phyloP scores from a whole-genome alignment of 2,797 vertebrate genomes.

The Astyanax mexicanus region DNA sequence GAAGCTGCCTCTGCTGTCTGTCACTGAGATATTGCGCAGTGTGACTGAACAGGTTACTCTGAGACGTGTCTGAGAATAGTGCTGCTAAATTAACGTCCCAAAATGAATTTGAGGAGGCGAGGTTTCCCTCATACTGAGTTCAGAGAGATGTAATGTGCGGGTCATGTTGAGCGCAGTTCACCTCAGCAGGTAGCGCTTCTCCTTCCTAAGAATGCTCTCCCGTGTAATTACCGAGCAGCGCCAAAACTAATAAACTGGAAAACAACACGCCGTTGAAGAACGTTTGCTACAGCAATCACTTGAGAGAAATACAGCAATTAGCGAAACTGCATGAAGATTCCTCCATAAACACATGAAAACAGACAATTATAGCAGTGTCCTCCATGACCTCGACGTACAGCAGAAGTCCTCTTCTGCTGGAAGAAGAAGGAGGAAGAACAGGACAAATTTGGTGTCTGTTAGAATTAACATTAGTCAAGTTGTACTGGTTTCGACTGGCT shows the following conservation, averaged over 20 bases:
- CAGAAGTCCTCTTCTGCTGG: no score
- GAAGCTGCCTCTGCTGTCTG: not conserved
- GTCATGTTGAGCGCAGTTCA: constrained; percentile 42
- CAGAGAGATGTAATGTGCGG: constrained; percentile 41
- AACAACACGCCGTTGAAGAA: constrained; percentile 53
- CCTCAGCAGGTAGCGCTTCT: constrained; percentile 36
- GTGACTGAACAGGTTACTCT: not conserved
- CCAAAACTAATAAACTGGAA: constrained; percentile 48
- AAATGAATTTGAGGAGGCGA: constrained; percentile 22
- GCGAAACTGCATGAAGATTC: constrained; percentile 70
- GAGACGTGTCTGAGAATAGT: constrained; percentile 28
- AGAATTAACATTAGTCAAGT: constrained; percentile 44
- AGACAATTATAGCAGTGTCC: constrained; percentile 59
- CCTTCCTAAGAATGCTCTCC: constrained; percentile 38
- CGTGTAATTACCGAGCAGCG: constrained; percentile 53
- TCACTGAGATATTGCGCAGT: not conserved
- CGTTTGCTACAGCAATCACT: constrained; percentile 70
- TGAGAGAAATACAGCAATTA: constrained; percentile 71
- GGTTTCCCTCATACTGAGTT: constrained; percentile 17
- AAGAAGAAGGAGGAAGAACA: constrained; percentile 1
- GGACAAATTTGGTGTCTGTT: constrained; percentile 45
- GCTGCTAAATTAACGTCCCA: constrained; percentile 41
- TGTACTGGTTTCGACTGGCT: constrained; percentile 24
- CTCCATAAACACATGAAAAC: constrained; percentile 65
- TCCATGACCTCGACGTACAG: constrained; percentile 16